Base-by-base conservation (phyloP, 2,797 vertebrate genomes). In the Falco peregrinus region DNA sequence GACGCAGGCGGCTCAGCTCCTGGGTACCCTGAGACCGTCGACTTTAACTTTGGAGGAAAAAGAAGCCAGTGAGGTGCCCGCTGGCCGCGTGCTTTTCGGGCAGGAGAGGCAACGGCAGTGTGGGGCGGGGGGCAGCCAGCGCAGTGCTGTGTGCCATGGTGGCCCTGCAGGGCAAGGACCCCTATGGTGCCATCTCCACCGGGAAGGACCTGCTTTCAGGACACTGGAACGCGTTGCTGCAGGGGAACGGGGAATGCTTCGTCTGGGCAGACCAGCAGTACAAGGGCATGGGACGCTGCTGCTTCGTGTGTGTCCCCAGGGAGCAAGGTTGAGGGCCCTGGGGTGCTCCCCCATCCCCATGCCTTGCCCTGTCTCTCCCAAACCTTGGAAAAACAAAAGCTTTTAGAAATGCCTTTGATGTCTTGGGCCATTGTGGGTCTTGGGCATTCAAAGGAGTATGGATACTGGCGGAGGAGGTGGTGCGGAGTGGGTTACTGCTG, bases 221-320 rank as follows among this genome's bases (percentile, higher is more conserved):
- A 45, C 45, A 45, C 18, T 18, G 17, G 45, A 45, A 19, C 18
- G 4, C 97, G 56, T 77, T 98, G 84, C 88, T 97, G 86, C 96
- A 96, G 76, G 95, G 95, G 54, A 95, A 96, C 86, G 76, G 95
- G 95, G 54, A 95, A 96, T 87, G 96, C 90, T 31, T 97, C 70
- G 2, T 97, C 84, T 57, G 26, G 14, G 81, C 45, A 0, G 96
- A 97, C 26, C 50, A 63, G 15, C 92, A 56, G 63, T 94, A 96
- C 84, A 95, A 94, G 76, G 96, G 96, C 89, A 90, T 71, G 43
- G 24, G 93, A 21, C 92, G 95, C 89, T 97, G 96, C 65, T 75
- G 97, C 5, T 5, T 41, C 41, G 41, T 96, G 70, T 45, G n/a
- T 54, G 95, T 97, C 48, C 93, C 95, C 6, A 57, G 22, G 3